Evolutionary conservation across 2,797 vertebrate species (phyloP).

Genomic region (Bradypus variegatus): DNA sequence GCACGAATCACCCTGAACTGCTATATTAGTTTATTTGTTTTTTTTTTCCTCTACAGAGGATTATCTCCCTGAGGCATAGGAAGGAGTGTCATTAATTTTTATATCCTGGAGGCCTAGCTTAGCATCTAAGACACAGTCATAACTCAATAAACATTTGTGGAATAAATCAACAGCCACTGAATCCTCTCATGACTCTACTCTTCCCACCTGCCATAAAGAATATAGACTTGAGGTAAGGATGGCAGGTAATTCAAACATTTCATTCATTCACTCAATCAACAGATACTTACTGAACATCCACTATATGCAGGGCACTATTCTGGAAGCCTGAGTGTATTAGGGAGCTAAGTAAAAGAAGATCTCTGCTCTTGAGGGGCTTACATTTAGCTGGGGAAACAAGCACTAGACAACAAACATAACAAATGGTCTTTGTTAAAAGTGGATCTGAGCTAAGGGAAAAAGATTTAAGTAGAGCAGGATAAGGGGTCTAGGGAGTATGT

Average conservation of each 20-base stretch:
- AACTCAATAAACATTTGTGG: background rate
- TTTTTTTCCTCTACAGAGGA: background rate
- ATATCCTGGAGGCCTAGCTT: background rate
- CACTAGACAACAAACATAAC: background rate
- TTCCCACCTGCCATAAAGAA: background rate
- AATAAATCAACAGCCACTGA: background rate
- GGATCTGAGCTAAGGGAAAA: background rate
- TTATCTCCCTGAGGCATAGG: background rate
- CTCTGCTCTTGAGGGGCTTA: background rate
- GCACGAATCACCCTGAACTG: background rate
- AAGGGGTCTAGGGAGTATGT: background rate
- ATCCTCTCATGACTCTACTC: background rate
- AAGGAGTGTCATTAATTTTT: background rate
- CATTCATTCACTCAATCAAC: background rate
- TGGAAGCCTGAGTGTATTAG: background rate
- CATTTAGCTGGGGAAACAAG: background rate
- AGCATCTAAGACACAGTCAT: background rate
- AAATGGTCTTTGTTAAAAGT: conserved; percentile 8
- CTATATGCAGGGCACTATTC: background rate
- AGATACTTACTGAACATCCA: background rate
- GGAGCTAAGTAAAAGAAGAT: background rate
- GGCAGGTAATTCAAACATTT: background rate
- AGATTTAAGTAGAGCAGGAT: background rate
- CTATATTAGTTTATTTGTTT: background rate
- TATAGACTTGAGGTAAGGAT: background rate